phyloP scores from a whole-genome alignment of 2,888 invertebrate genomes.

The Anoncus sp. region DNA sequence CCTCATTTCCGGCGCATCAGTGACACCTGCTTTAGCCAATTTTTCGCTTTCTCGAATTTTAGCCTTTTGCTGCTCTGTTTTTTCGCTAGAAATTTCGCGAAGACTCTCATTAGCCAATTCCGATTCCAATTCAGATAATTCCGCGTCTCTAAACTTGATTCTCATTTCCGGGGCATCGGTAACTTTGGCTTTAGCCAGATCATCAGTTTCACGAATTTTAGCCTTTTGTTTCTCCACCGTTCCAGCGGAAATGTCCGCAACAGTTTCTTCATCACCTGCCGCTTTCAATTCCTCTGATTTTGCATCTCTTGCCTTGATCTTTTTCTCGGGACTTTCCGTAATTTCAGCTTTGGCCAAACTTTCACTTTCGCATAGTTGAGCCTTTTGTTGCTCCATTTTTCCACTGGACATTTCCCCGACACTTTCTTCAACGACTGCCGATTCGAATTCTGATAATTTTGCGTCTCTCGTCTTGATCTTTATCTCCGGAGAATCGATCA shows the following conservation, averaged over 20 bases:
- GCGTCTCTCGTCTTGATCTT: conserved; percentile 60
- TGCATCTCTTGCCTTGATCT: conserved; percentile 14
- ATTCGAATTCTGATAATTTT: conserved; percentile 5
- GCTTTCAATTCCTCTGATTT: conserved; percentile 6
- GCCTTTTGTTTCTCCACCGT: conserved; percentile 54
- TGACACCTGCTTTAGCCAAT: conserved; percentile 15
- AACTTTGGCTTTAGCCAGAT: conserved; percentile 15
- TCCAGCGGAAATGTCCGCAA: conserved; percentile 58
- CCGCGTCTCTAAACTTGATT: conserved; percentile 26
- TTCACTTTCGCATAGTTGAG: background rate
- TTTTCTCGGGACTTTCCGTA: background rate
- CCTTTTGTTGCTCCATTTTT: conserved; percentile 10
- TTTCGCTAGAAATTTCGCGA: conserved; percentile 26
- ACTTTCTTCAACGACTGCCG: conserved; percentile 45
- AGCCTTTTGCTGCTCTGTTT: conserved; percentile 35
- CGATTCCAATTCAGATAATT: conserved; percentile 33
- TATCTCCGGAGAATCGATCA: conserved; percentile 37
- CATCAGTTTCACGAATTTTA: conserved; percentile 25
- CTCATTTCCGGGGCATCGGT: conserved; percentile 12
- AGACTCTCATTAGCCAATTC: conserved; percentile 24
- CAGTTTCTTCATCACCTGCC: conserved; percentile 32
- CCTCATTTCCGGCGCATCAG: conserved; percentile 26
- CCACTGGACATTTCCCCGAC: background rate
- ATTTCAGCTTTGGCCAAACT: background rate
- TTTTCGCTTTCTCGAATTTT: conserved; percentile 15